These are phyloP conservation scores for Cataglyphis cursor DNA, from an alignment of 2,888 invertebrate genomes.

Conservation along the genomic window DNA sequence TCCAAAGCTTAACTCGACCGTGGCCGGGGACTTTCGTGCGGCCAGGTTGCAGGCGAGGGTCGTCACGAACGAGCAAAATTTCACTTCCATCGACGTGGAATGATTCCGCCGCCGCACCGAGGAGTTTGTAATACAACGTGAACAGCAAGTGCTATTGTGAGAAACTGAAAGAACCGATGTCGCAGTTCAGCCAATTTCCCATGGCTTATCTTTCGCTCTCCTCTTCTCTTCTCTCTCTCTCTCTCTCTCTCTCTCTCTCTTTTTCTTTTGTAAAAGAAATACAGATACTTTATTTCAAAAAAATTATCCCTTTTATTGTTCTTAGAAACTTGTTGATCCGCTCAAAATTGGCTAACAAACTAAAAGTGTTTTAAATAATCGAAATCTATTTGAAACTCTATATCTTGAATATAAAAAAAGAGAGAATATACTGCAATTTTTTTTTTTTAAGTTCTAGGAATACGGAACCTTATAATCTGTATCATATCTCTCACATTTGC, in stretches of 20 bases:
- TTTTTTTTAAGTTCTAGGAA: neutral
- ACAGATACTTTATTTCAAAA: conserved; percentile 16
- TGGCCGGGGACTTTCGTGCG: conserved; percentile 58
- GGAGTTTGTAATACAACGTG: conserved; percentile 49
- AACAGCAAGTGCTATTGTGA: conserved; percentile 49
- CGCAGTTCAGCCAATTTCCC: conserved; percentile 56
- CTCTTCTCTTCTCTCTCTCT: neutral
- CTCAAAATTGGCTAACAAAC: neutral
- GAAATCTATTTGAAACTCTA: neutral
- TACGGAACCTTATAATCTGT: neutral
- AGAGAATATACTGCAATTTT: neutral
- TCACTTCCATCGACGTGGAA: conserved; percentile 60
- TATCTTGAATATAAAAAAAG: neutral
- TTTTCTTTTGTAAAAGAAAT: neutral
- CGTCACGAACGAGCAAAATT: conserved; percentile 63
- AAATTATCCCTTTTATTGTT: conserved; percentile 27
- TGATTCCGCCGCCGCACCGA: conserved; percentile 50
- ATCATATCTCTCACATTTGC: neutral
- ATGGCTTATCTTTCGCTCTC: conserved; percentile 36
- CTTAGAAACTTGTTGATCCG: neutral
- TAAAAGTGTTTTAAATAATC: neutral
- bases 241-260: neutral
- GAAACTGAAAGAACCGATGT: conserved; percentile 50
- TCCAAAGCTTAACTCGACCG: conserved; percentile 66
- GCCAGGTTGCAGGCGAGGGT: conserved; percentile 52